Conservation (phyloP, 2,888 invertebrate species). For the Keiferia lycopersicella region DNA sequence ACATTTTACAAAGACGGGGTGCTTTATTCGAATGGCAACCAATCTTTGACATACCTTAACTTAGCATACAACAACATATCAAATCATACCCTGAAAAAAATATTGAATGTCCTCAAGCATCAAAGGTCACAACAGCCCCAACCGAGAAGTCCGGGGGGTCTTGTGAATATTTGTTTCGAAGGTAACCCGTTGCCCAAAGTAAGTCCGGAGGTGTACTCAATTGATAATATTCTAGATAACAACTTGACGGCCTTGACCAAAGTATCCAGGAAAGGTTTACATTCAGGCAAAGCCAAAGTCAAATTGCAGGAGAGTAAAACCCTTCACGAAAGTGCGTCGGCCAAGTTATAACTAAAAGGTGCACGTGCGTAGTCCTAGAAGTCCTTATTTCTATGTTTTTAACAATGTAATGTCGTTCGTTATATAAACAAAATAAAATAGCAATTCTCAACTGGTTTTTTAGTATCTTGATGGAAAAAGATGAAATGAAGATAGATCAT, state of each 20-base stretch:
- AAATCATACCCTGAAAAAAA: neutral
- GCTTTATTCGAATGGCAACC: constrained; percentile 11
- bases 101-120: constrained; percentile 4
- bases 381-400: no score
- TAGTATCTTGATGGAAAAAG: no score
- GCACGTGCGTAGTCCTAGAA: no score
- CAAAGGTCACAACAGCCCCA: neutral
- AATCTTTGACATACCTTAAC: constrained; percentile 15
- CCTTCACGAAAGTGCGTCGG: no score
- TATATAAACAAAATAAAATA: no score
- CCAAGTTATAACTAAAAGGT: neutral
- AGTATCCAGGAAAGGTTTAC: neutral
- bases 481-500: no score
- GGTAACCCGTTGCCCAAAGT: constrained; percentile 21
- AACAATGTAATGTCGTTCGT: no score
- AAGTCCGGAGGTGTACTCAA: neutral
- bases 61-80: constrained; percentile 10
- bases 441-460: no score
- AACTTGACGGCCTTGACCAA: neutral
- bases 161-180: constrained; percentile 15
- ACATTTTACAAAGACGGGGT: neutral
- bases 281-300: neutral
- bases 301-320: neutral
- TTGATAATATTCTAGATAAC: neutral
- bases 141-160: neutral